These are phyloP conservation scores for Apeltes quadracus DNA, from an alignment of 2,113 vertebrate species.

Conservation along the genomic window DNA sequence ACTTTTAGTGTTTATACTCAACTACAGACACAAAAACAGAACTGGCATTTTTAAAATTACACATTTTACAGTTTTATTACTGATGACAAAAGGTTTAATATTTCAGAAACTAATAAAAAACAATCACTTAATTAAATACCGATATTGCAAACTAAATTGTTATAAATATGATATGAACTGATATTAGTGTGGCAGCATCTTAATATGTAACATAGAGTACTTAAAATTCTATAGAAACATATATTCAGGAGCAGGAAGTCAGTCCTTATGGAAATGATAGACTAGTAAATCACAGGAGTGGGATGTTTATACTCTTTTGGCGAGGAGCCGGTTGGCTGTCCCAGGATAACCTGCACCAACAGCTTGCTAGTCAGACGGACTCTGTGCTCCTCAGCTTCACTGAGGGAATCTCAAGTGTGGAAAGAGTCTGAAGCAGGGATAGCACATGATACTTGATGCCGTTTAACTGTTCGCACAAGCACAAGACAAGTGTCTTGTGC, in stretches of 20 bases:
- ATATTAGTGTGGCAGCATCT: background rate
- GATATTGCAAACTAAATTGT: background rate
- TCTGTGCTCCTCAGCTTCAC: slow-evolving; percentile 9
- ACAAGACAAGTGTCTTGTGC: too few species aligned
- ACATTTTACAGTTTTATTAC: background rate
- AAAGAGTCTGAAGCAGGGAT: background rate
- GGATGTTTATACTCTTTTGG: background rate
- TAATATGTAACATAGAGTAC: background rate
- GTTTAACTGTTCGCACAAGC: slow-evolving; percentile 14
- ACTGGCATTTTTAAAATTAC: background rate
- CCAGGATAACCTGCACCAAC: background rate
- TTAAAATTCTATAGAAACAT: background rate
- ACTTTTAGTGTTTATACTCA: background rate
- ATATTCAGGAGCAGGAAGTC: background rate
- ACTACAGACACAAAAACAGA: slow-evolving; percentile 2
- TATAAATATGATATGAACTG: background rate
- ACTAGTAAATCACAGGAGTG: background rate
- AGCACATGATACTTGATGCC: background rate
- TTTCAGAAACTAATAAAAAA: background rate
- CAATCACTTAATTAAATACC: background rate
- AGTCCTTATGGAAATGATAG: background rate
- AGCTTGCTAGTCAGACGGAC: background rate
- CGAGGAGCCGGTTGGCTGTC: background rate
- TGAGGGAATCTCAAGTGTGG: slow-evolving; percentile 55
- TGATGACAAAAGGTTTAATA: background rate